Evolutionary conservation across 2,888 invertebrate species (phyloP), one percentile per base, ranked within the genome.

Genomic region (Drosophila mettleri): DNA sequence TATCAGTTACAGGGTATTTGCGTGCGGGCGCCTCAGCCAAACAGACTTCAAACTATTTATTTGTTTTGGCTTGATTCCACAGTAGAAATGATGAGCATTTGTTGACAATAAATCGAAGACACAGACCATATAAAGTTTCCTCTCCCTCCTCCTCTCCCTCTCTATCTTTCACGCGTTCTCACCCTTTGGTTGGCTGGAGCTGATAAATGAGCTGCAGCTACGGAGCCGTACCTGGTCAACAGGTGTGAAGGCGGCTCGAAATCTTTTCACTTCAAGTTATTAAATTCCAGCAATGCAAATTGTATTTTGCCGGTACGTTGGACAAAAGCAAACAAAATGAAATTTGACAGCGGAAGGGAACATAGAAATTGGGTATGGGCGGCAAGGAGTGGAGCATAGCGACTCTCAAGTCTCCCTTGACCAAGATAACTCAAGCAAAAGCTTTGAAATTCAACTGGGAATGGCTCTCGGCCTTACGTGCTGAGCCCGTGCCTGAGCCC

Each of bases 211-310:
- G n/a, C n/a, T 34, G 34, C 14, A 55, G 62, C 48, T 57, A 38
- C 53, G 54, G 52, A 60, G 57, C 24, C 20, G 39, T 24, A 38
- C 46, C 46, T 69, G 73, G 36, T 49, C 46, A 62, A 58, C 80
- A 82, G 83, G 66, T 73, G 74, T 49, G 45, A 69, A 45, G 16
- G 3, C 12, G 34, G 12, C n/a, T 14, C 8, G 18, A 51, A 41
- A 39, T 46, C 34, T 51, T 71, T 58, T 57, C 70, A 77, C 74
- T 76, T 65, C 68, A 74, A 77, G 64, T 80, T 83, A 82, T 80
- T 82, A 86, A 86, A 86, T 86, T 76, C 62, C 62, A 46, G 33
- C 66, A 48, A 69, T 27, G 62, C 38, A 39, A 63, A 31, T 18
- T 14, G 36, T 4, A 36, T 18, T 49, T 31, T 3, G 12, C 5